phyloP scores from a whole-genome alignment of 2,888 invertebrate species.

The Escarpia spicata region DNA sequence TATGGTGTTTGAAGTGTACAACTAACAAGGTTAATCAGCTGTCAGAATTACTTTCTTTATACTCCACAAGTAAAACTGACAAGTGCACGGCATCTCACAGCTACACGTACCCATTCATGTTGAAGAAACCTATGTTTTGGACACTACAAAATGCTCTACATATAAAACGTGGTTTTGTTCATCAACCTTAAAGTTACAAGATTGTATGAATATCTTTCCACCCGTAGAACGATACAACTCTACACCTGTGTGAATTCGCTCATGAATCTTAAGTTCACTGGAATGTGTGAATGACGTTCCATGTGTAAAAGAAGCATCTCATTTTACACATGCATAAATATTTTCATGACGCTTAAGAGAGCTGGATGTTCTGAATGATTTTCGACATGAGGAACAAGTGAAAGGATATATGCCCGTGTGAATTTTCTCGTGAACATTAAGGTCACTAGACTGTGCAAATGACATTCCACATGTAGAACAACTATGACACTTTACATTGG shows the following conservation, averaged over 20 bases:
- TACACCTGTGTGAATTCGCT: neutral
- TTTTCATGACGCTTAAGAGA: neutral
- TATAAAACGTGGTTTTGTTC: too few relatives aligned
- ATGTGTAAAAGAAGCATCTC: neutral
- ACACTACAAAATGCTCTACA: too few relatives aligned
- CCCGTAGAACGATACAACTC: too few relatives aligned
- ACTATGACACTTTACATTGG: neutral
- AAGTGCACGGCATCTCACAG: too few relatives aligned
- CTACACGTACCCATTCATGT: too few relatives aligned
- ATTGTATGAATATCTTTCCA: too few relatives aligned
- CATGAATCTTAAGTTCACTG: neutral
- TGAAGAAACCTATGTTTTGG: too few relatives aligned
- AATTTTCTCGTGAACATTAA: neutral
- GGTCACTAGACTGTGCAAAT: neutral
- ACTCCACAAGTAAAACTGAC: too few relatives aligned
- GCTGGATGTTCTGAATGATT: neutral
- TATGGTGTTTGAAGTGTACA: too few relatives aligned
- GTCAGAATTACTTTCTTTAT: too few relatives aligned
- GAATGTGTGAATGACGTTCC: neutral
- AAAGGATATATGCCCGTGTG: neutral
- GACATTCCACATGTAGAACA: neutral
- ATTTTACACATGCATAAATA: neutral
- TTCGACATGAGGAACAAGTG: neutral
- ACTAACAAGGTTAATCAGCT: too few relatives aligned
- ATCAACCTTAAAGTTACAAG: too few relatives aligned